phyloP scores from a whole-genome alignment of 2,113 vertebrate species.

The Halichoeres trimaculatus region DNA sequence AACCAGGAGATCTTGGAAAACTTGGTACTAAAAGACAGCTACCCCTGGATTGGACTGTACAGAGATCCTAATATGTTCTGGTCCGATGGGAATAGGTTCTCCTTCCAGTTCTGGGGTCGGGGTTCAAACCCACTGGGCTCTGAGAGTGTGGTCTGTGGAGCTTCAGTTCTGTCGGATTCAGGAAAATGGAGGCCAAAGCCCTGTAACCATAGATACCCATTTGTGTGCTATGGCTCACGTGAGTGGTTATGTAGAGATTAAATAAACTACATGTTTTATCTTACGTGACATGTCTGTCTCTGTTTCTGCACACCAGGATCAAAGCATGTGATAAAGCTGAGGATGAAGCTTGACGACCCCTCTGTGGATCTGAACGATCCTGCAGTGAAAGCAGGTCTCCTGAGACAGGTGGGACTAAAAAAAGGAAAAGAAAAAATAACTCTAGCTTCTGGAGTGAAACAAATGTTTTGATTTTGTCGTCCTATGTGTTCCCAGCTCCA shows the following conservation, averaged over 20 bases:
- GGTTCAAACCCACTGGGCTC: accelerated
- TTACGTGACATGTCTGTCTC: not conserved
- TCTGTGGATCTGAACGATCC: conserved; percentile 25
- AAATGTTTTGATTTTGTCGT: too few species aligned
- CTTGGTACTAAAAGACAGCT: accelerated
- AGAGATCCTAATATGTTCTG: not conserved
- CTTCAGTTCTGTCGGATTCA: accelerated
- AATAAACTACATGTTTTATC: too few species aligned
- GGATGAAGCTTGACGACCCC: not conserved
- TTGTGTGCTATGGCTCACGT: conserved; percentile 4
- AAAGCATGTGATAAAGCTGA: conserved; percentile 24
- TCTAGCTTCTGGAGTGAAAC: not conserved
- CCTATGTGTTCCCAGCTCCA: conserved; percentile 22
- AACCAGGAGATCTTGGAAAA: accelerated
- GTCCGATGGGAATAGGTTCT: conserved; percentile 4
- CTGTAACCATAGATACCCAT: not conserved
- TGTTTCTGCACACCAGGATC: not conserved
- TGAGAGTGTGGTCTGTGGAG: not conserved
- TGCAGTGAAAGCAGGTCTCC: conserved; percentile 24
- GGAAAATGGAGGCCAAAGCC: not conserved
- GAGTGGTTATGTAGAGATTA: too few species aligned
- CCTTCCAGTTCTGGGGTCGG: not conserved
- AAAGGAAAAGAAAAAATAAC: not conserved
- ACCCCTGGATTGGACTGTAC: conserved; percentile 23
- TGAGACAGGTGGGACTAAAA: conserved; percentile 12